A percentile compares a stretch with the other conserved stretches of the same genome.
phyloP scores from a whole-genome alignment of 2,113 vertebrate species.

The Passer montanus region DNA sequence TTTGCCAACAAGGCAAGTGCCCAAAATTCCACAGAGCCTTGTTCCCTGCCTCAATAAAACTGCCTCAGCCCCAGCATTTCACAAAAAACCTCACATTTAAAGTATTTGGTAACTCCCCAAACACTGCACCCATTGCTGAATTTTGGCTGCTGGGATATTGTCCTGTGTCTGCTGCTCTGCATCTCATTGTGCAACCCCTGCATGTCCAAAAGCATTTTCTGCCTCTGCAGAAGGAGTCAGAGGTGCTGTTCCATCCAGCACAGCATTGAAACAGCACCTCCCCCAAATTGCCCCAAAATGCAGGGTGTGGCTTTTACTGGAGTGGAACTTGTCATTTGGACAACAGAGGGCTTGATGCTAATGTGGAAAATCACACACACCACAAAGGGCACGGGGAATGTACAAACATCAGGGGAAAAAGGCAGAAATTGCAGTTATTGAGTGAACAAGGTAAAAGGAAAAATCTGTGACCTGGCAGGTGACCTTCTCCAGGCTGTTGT shows the following conservation, averaged over 20 bases:
- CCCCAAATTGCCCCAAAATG: not conserved
- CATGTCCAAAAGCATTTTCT: fast-evolving
- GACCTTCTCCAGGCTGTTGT: not conserved
- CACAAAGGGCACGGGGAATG: not conserved
- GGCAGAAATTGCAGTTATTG: constrained; percentile 26
- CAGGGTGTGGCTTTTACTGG: not conserved
- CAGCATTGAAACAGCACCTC: not conserved
- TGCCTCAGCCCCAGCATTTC: not conserved
- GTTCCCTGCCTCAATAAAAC: not conserved
- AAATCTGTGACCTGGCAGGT: not conserved
- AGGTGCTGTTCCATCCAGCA: not conserved
- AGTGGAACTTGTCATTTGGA: not conserved
- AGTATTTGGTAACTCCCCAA: not conserved
- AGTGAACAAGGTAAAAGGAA: not conserved
- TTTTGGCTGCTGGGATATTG: not conserved
- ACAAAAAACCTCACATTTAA: fast-evolving
- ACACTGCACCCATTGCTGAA: not conserved
- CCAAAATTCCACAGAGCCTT: not conserved
- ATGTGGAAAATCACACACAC: not conserved
- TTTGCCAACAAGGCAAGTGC: not conserved
- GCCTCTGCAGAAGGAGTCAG: not conserved
- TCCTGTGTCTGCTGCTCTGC: not conserved
- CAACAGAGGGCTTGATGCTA: not conserved
- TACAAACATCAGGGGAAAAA: not conserved
- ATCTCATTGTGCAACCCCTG: fast-evolving